Conservation (phyloP, 2,113 vertebrate species). For the Puntigrus tetrazona region DNA sequence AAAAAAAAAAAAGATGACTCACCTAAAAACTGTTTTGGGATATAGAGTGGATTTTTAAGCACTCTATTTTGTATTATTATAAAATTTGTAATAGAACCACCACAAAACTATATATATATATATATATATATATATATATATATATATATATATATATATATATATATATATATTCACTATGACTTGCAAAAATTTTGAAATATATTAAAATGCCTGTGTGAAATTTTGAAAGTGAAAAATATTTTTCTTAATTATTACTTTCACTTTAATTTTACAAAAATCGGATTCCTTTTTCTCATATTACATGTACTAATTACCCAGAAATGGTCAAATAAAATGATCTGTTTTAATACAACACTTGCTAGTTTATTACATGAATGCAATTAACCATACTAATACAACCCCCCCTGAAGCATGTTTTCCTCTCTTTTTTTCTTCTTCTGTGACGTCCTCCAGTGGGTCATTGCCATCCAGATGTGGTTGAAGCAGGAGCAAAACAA, state of each 20-base stretch:
- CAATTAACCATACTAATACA: no score
- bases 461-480: slow-evolving; percentile 91
- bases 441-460: slow-evolving; percentile 77
- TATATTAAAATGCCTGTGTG: background rate
- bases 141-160: no score
- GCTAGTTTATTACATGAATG: no score
- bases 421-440: background rate
- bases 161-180: background rate
- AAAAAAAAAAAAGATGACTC: background rate
- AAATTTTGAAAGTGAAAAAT: background rate
- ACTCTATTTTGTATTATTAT: background rate
- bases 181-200: background rate
- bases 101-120: background rate
- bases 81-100: background rate
- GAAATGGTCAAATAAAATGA: no score
- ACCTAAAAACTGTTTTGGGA: background rate
- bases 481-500: slow-evolving; percentile 84
- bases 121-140: no score
- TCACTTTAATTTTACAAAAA: background rate
- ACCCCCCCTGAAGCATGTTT: no score
- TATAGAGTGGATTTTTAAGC: background rate
- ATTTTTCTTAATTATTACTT: background rate
- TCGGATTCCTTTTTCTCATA: no score
- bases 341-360: no score
- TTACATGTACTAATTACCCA: no score